phyloP scores from a whole-genome alignment of 2,113 vertebrate genomes.

The Chrysemys picta region DNA sequence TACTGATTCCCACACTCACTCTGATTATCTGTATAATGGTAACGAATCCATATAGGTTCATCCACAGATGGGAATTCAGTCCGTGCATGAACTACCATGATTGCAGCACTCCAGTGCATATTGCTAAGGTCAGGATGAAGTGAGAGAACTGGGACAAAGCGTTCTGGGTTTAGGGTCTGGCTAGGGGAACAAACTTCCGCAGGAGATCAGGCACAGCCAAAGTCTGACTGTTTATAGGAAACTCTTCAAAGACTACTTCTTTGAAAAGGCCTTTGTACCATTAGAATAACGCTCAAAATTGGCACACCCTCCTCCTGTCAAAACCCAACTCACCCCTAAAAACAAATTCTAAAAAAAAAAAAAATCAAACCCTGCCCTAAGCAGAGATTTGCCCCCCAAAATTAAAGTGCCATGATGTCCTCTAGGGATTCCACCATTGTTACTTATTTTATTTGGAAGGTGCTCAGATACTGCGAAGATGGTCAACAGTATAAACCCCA shows the following conservation, averaged over 20 bases:
- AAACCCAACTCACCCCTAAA: background rate
- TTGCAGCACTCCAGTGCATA: background rate
- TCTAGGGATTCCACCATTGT: too few species aligned
- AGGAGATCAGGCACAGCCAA: accelerated
- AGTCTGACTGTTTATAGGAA: too few species aligned
- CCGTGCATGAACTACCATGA: background rate
- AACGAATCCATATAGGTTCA: background rate
- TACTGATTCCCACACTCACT: background rate
- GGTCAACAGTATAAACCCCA: too few species aligned
- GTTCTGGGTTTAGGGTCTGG: background rate
- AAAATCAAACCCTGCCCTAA: background rate
- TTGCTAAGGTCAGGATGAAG: background rate
- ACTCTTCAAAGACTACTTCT: too few species aligned
- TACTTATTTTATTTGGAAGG: too few species aligned
- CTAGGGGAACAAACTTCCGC: background rate
- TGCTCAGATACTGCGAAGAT: too few species aligned
- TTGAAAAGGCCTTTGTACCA: too few species aligned
- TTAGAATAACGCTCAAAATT: too few species aligned
- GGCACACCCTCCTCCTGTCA: too few species aligned
- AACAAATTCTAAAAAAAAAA: background rate
- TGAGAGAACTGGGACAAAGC: background rate
- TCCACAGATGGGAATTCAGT: background rate
- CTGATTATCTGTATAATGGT: background rate
- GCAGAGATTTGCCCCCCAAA: too few species aligned
- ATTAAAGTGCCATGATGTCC: background rate